Evolutionary conservation across 2,797 vertebrate genomes (phyloP).

Genomic region (Yasuhikotakia modesta): DNA sequence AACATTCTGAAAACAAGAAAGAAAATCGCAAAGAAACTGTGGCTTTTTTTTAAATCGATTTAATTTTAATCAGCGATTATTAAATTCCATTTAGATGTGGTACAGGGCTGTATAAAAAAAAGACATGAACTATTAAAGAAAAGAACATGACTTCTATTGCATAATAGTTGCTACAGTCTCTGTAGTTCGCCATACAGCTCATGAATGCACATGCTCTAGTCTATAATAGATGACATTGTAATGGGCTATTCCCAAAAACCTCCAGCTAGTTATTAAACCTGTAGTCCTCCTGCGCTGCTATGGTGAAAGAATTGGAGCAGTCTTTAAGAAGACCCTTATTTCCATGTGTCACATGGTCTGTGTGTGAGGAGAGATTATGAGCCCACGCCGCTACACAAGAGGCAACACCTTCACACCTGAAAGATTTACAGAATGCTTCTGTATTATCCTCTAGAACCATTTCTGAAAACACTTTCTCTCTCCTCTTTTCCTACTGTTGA

Average conservation of each 20-base stretch:
- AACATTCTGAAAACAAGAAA: too few relatives aligned
- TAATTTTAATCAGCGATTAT: slow-evolving; percentile 43
- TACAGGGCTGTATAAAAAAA: slow-evolving; percentile 24
- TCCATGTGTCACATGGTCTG: slow-evolving; percentile 11
- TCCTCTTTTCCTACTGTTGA: slow-evolving; percentile 56
- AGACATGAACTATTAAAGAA: slow-evolving; percentile 35
- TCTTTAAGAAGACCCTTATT: slow-evolving; percentile 14
- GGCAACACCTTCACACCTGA: slow-evolving; percentile 54
- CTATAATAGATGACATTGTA: slow-evolving; percentile 36
- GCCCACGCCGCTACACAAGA: slow-evolving; percentile 33
- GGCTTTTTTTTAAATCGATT: slow-evolving; percentile 17
- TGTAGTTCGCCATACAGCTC: slow-evolving; percentile 21
- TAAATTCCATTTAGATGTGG: slow-evolving; percentile 36
- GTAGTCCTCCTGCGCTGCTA: slow-evolving; percentile 18
- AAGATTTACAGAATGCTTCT: slow-evolving; percentile 66
- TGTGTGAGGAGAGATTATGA: slow-evolving; percentile 38
- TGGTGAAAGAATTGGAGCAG: slow-evolving; percentile 18
- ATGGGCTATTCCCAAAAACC: slow-evolving; percentile 25
- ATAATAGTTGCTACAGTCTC: slow-evolving; percentile 9
- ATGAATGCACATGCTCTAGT: slow-evolving; percentile 1
- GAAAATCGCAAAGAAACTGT: slow-evolving; percentile 4
- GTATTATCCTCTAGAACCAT: slow-evolving; percentile 63
- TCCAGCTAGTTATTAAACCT: slow-evolving; percentile 30
- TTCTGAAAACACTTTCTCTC: slow-evolving; percentile 65
- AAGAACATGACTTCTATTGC: slow-evolving; percentile 29